A percentile compares a stretch with the other conserved stretches of the same genome.
These are phyloP conservation scores for Plodia interpunctella DNA, from an alignment of 1,140 invertebrate genomes.

Conservation along the genomic window DNA sequence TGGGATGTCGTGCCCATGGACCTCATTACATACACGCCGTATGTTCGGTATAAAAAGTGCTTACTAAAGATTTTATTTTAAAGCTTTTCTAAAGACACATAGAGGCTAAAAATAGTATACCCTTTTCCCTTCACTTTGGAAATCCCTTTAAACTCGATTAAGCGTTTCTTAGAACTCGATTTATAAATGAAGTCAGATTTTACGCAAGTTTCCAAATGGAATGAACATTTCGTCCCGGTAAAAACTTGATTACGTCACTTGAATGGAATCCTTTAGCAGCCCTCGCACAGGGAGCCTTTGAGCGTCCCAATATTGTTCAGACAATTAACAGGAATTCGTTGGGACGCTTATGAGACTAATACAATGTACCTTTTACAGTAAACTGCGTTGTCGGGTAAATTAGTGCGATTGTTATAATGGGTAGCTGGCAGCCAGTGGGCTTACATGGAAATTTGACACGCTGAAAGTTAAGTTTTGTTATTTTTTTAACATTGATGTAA, in stretches of 20 bases:
- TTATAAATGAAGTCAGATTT: background rate
- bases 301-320: background rate
- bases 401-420: slow-evolving; percentile 5
- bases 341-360: slow-evolving; percentile 5
- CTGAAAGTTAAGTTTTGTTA: no score
- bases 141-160: background rate
- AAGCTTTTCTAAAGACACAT: no score
- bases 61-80: no score
- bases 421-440: background rate
- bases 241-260: slow-evolving; percentile 1
- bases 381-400: slow-evolving; percentile 3
- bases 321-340: slow-evolving; percentile 3
- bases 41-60: no score
- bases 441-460: no score
- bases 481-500: no score
- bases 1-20: no score
- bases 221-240: background rate
- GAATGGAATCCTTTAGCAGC: background rate
- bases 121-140: background rate
- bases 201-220: background rate
- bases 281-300: background rate
- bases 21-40: no score
- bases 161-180: background rate
- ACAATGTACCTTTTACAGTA: background rate
- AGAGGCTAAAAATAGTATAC: background rate